Conservation (phyloP, 2,797 vertebrate species). For the Dendrocincla tyrannina region DNA sequence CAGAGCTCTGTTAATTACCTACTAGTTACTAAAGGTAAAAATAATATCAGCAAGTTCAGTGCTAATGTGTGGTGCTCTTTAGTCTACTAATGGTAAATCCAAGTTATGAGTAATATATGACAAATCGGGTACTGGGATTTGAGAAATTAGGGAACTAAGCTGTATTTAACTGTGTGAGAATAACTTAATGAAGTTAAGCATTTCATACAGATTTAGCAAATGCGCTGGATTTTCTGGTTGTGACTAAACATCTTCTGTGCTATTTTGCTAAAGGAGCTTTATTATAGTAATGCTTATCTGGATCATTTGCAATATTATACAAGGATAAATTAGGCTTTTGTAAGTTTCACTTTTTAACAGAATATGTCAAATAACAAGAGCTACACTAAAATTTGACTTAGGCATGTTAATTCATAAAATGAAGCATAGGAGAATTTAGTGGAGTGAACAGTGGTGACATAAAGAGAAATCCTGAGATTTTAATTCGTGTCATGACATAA, state of each 20-base stretch:
- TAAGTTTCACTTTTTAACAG: background rate
- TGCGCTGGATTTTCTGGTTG: background rate
- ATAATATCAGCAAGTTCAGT: background rate
- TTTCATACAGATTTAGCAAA: slow-evolving; percentile 25
- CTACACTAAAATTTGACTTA: background rate
- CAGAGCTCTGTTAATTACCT: background rate
- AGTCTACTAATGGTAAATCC: background rate
- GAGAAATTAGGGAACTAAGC: slow-evolving; percentile 6
- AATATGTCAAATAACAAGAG: background rate
- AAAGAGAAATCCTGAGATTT: background rate
- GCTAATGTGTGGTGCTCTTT: background rate
- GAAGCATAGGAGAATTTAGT: background rate
- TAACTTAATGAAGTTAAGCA: slow-evolving; percentile 8
- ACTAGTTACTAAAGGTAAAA: background rate
- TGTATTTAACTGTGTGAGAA: slow-evolving; percentile 30
- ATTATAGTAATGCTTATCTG: slow-evolving; percentile 10
- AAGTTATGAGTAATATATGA: background rate
- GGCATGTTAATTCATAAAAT: background rate
- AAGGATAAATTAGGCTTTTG: background rate
- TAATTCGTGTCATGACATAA: background rate
- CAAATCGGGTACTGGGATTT: background rate
- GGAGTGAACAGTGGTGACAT: background rate
- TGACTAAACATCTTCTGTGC: background rate
- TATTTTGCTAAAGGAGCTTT: slow-evolving; percentile 49
- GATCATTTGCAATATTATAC: background rate